A percentile compares a stretch with the other conserved stretches of the same genome.
Evolutionary conservation across 2,888 invertebrate genomes (phyloP).

Genomic region (Himalopsyche kuldschensis): DNA sequence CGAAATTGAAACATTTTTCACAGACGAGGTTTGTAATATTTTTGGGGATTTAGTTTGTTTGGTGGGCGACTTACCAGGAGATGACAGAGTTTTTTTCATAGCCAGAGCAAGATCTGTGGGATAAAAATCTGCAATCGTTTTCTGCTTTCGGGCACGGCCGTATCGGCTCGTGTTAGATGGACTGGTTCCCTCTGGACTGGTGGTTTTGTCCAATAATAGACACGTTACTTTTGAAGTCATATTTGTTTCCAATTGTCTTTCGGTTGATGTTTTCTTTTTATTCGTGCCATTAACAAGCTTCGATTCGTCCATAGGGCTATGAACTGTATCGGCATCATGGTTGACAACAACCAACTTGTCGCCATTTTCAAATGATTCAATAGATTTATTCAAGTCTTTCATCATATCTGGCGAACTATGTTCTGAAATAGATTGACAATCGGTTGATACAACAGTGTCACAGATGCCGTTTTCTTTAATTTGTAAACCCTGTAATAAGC

Average conservation of each 20-base stretch:
- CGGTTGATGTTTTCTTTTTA: slow-evolving; percentile 46
- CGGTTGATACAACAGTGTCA: background rate
- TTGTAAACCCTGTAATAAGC: background rate
- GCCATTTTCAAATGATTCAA: background rate
- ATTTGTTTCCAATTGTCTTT: slow-evolving; percentile 51
- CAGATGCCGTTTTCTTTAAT: background rate
- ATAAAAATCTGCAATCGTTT: slow-evolving; percentile 51
- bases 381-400: background rate
- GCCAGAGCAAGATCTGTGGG: slow-evolving; percentile 49
- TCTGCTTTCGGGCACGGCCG: slow-evolving; percentile 61
- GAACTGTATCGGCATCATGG: background rate
- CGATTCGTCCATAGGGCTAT: background rate
- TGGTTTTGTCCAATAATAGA: slow-evolving; percentile 47
- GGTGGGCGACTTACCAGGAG: slow-evolving; percentile 47
- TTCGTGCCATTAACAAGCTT: background rate
- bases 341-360: background rate
- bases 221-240: slow-evolving; percentile 52
- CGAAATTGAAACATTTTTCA: background rate
- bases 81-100: slow-evolving; percentile 41
- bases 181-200: slow-evolving; percentile 48
- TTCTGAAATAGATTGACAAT: background rate
- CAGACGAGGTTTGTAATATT: background rate
- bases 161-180: slow-evolving; percentile 58
- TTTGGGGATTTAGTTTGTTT: slow-evolving; percentile 14
- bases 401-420: background rate